Conservation (phyloP, 2,797 vertebrate genomes). For the Champsocephalus esox region DNA sequence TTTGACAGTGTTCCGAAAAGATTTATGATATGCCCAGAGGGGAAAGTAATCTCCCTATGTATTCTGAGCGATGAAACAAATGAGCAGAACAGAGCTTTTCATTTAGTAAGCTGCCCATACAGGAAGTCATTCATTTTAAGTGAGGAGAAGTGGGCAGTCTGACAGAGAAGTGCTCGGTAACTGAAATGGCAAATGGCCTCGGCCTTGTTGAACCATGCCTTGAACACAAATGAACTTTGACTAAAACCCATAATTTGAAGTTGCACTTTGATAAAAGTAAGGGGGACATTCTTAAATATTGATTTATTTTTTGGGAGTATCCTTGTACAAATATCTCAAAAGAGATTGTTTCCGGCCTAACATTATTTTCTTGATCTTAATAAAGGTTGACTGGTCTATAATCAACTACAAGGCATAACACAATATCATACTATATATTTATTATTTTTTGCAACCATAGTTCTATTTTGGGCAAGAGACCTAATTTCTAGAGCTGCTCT, state of each 20-base stretch:
- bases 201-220: conserved; percentile 26
- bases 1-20: conserved; percentile 41
- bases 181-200: conserved; percentile 25
- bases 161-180: conserved; percentile 33
- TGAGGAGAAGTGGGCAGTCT: conserved; percentile 42
- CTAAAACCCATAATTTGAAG: conserved; percentile 14
- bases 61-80: conserved; percentile 52
- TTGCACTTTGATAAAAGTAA: conserved; percentile 17
- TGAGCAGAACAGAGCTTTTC: conserved; percentile 46
- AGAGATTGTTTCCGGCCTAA: background rate
- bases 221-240: conserved; percentile 19
- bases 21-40: conserved; percentile 45
- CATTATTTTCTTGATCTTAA: conserved; percentile 5
- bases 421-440: background rate
- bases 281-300: background rate
- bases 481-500: conserved; percentile 6
- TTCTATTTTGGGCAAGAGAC: conserved; percentile 7
- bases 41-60: conserved; percentile 54
- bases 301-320: conserved; percentile 17
- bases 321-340: background rate
- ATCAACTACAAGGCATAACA: conserved; percentile 14
- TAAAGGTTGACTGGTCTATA: background rate
- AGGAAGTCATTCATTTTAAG: conserved; percentile 61
- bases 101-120: conserved; percentile 58
- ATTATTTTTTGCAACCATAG: background rate